Evolutionary conservation across 2,888 invertebrate species (phyloP).

Genomic region (Sicus ferrugineus): DNA sequence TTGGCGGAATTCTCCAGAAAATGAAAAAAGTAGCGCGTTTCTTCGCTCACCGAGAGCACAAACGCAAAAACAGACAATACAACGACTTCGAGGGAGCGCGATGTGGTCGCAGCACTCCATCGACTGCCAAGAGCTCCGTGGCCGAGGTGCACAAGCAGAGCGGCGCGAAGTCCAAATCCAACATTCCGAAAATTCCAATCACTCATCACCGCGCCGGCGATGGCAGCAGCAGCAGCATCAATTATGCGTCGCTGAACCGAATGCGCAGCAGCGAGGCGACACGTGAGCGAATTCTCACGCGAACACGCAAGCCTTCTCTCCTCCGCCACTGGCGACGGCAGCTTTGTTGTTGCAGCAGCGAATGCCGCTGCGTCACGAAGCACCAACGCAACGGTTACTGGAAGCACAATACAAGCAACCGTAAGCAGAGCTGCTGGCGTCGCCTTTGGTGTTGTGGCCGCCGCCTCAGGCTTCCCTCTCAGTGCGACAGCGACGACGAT

Average conservation of each 20-base stretch:
- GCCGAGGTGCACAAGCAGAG: constrained; percentile 52
- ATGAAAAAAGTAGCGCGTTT: constrained; percentile 56
- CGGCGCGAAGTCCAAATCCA: constrained; percentile 42
- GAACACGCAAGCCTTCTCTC: not conserved
- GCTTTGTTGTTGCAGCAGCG: constrained; percentile 10
- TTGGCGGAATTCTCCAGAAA: too few species aligned
- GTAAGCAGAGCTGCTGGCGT: constrained; percentile 36
- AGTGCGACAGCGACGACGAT: constrained; percentile 50
- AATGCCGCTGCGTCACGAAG: not conserved
- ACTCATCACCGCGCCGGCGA: constrained; percentile 18
- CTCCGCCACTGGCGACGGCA: not conserved
- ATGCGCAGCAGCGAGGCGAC: constrained; percentile 45
- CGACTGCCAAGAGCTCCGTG: constrained; percentile 26
- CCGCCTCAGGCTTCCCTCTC: constrained; percentile 35
- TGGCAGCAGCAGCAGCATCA: constrained; percentile 50
- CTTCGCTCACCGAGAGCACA: constrained; percentile 48
- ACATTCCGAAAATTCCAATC: constrained; percentile 18
- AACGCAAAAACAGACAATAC: constrained; percentile 45
- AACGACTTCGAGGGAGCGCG: constrained; percentile 47
- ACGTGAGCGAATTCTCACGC: not conserved
- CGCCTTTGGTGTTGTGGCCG: constrained; percentile 44
- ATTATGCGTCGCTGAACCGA: constrained; percentile 57
- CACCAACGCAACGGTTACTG: constrained; percentile 30
- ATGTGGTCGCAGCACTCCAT: constrained; percentile 29
- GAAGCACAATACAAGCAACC: constrained; percentile 29